Percentiles rank a stretch among this genome's conserved stretches.
Conservation (phyloP, 1,140 invertebrate genomes). For the Macrocentrus cingulum region DNA sequence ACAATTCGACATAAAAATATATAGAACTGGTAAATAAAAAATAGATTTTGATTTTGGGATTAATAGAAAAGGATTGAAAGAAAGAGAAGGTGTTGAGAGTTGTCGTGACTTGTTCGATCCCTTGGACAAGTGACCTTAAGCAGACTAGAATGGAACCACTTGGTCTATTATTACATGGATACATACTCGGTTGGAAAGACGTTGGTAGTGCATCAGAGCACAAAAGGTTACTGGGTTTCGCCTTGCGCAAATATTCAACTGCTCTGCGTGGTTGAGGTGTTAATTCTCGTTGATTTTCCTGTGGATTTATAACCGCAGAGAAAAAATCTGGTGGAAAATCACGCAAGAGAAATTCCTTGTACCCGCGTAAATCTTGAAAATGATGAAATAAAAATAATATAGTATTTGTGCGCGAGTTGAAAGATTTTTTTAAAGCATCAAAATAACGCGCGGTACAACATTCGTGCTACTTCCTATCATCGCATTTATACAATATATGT, state of each 20-base stretch:
- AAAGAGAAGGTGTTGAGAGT: background rate
- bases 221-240: slow-evolving; percentile 53
- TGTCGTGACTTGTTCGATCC: slow-evolving; percentile 45
- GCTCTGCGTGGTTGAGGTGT: slow-evolving; percentile 15
- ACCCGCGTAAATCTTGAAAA: too few species aligned
- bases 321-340: too few species aligned
- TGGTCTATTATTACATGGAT: slow-evolving; percentile 40
- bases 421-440: slow-evolving; percentile 1
- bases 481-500: background rate
- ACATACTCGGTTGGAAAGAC: slow-evolving; percentile 11
- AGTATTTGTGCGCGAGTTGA: too few species aligned
- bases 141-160: slow-evolving; percentile 20
- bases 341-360: too few species aligned
- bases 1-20: too few species aligned
- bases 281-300: slow-evolving; percentile 2
- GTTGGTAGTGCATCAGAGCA: slow-evolving; percentile 35
- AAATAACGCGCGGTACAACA: background rate
- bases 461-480: slow-evolving; percentile 6
- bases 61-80: too few species aligned
- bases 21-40: too few species aligned
- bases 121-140: slow-evolving; percentile 49
- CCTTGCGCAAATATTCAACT: slow-evolving; percentile 40
- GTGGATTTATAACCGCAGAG: background rate
- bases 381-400: too few species aligned
- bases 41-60: too few species aligned